A percentile compares a stretch with the other conserved stretches of the same genome.
These are phyloP conservation scores for Papilio dardanus DNA, from an alignment of 1,140 invertebrate genomes.

Conservation along the genomic window DNA sequence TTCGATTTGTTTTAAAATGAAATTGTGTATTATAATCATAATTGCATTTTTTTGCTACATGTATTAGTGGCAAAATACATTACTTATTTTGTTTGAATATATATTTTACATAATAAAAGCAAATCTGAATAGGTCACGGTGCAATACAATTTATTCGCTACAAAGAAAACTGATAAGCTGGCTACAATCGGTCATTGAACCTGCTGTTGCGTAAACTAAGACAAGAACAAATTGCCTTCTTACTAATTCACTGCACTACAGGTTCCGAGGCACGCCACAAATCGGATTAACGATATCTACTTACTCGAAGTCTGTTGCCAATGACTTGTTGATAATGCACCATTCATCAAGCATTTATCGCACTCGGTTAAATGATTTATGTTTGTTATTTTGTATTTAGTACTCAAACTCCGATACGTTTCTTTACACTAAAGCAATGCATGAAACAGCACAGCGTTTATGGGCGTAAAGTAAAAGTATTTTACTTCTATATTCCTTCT, in stretches of 20 bases:
- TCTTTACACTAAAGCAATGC: too few relatives aligned
- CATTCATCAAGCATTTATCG: slow-evolving; percentile 25
- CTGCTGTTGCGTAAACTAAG: slow-evolving; percentile 54
- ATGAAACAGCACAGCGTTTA: too few relatives aligned
- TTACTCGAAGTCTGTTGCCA: slow-evolving; percentile 18
- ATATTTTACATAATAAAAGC: background rate
- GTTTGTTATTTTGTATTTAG: background rate
- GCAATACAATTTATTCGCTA: slow-evolving; percentile 54
- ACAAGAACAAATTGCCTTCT: slow-evolving; percentile 32
- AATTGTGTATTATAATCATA: background rate
- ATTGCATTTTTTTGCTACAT: too few relatives aligned
- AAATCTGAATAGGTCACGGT: background rate
- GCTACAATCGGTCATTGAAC: slow-evolving; percentile 70
- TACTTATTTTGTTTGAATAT: too few relatives aligned
- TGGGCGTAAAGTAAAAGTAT: background rate
- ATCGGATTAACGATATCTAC: slow-evolving; percentile 36
- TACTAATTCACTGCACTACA: slow-evolving; percentile 30
- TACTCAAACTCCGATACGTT: background rate
- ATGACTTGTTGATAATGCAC: slow-evolving; percentile 26
- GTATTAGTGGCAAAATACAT: too few relatives aligned
- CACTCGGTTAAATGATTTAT: background rate
- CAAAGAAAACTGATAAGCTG: slow-evolving; percentile 73
- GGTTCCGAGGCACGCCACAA: slow-evolving; percentile 23
- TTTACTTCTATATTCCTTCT: background rate
- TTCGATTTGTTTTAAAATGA: background rate